Evolutionary conservation across 2,797 vertebrate genomes (phyloP), one percentile per base, ranked within the genome.

Genomic region (Heteromormyrus szaboi): DNA sequence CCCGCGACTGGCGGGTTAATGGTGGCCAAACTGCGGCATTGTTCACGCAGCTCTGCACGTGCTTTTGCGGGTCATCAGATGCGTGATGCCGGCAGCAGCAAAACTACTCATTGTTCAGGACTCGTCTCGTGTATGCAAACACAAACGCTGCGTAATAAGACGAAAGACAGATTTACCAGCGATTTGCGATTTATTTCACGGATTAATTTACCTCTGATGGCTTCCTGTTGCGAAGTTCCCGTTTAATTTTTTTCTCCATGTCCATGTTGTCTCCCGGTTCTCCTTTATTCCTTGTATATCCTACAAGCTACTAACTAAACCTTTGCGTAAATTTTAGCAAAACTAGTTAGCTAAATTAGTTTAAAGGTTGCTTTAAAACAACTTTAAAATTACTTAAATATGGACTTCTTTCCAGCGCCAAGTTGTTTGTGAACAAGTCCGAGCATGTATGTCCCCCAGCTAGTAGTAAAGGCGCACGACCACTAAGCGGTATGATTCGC

Each of bases 181-280:
- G 0, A n/a, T n/a, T 79, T 46, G 22, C 9, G 22, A 9, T 41
- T 19, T 41, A 22, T 46, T 37, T 41, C 68, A 41, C 33, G 5
- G 33, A 22, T 81, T 81, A n/a, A 62, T 90, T 90, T 65, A 92
- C 92, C 93, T 94, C 92, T 4, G 88, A 9, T 0, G 92, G 92
- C 29, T 93, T 95, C 91, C 89, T 92, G 88, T 92, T 93, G 83
- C 91, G 90, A 88, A 93, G 91, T 89, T 93, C 92, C 89, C 92
- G 56, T 17, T 89, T 93, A 68, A 94, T 41, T 90, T 91, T 87
- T 90, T 83, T 91, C 87, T 91, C 90, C 92, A 93, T 88, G 37
- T 94, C 92, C 93, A 93, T 92, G 53, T 65, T 85, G 51, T 76
- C 14, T 37, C 14, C 68, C 12, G 1, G 68, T 17, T 76, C 68